Conservation (phyloP, 2,113 vertebrate genomes). For the Hemibagrus wyckioides region DNA sequence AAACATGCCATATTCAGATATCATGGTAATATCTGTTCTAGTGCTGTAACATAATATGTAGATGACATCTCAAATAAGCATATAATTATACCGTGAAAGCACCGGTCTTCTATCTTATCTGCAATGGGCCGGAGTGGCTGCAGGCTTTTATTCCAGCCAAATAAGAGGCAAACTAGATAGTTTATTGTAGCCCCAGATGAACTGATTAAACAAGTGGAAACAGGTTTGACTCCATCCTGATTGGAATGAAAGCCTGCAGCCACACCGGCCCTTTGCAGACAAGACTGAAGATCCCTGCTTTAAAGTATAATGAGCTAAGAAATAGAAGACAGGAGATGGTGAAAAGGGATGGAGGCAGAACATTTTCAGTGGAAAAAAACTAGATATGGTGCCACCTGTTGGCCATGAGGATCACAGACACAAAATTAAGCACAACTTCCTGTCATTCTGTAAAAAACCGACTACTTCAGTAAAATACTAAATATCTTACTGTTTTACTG, state of each 20-base stretch:
- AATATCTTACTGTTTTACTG: not conserved
- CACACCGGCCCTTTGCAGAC: not conserved
- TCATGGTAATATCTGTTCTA: not conserved
- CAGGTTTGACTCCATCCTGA: not conserved
- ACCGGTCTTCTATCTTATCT: not conserved
- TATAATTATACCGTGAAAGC: not conserved
- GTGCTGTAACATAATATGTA: not conserved
- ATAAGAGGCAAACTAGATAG: not conserved
- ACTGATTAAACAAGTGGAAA: not conserved
- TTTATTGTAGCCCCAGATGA: not conserved
- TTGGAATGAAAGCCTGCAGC: not conserved
- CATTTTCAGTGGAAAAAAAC: not conserved
- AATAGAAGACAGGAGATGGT: not conserved
- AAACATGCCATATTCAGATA: not conserved
- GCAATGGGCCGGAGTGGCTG: not conserved
- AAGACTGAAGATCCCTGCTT: not conserved
- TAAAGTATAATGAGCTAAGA: not conserved
- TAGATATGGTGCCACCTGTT: conserved; percentile 37
- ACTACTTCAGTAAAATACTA: not conserved
- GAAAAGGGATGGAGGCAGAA: conserved; percentile 19
- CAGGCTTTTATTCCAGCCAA: not conserved
- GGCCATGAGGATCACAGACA: not conserved
- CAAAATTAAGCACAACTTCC: too few relatives aligned
- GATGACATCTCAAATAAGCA: not conserved
- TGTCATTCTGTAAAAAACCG: not conserved